These are phyloP conservation scores for Merops nubicus DNA, from an alignment of 2,113 vertebrate genomes.

Conservation along the genomic window DNA sequence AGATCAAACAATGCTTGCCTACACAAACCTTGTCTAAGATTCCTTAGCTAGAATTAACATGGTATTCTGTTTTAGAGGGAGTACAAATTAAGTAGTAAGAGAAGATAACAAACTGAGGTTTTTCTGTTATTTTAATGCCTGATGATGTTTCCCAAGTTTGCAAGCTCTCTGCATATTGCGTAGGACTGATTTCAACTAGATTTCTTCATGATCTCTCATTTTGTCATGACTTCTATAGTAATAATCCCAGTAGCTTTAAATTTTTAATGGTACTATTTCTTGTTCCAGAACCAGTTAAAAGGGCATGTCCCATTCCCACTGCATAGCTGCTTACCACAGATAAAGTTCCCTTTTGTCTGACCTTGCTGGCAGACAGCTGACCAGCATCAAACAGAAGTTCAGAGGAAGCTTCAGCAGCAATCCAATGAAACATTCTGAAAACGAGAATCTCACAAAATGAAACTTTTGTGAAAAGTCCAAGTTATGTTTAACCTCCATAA, in stretches of 20 bases:
- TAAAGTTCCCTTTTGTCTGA: background rate
- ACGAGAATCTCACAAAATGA: too few relatives aligned
- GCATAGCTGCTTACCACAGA: background rate
- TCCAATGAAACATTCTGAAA: background rate
- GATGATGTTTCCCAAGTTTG: background rate
- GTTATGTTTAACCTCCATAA: fast-evolving
- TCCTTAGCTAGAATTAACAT: background rate
- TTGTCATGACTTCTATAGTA: background rate
- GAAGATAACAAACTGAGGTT: background rate
- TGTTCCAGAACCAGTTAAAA: background rate
- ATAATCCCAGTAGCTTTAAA: background rate
- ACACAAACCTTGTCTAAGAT: background rate
- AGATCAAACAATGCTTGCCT: background rate
- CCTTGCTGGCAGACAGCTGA: background rate
- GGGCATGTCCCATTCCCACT: background rate
- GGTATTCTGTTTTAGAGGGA: background rate
- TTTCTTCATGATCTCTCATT: background rate
- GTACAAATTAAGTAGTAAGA: background rate
- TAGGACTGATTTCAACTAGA: background rate
- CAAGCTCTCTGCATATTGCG: background rate
- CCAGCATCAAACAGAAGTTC: background rate
- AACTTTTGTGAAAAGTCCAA: too few relatives aligned
- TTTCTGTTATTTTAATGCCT: background rate
- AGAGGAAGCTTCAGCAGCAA: background rate
- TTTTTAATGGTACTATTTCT: background rate